Base-by-base conservation (phyloP, 2,797 vertebrate genomes). In the Amphiprion clarkii region DNA sequence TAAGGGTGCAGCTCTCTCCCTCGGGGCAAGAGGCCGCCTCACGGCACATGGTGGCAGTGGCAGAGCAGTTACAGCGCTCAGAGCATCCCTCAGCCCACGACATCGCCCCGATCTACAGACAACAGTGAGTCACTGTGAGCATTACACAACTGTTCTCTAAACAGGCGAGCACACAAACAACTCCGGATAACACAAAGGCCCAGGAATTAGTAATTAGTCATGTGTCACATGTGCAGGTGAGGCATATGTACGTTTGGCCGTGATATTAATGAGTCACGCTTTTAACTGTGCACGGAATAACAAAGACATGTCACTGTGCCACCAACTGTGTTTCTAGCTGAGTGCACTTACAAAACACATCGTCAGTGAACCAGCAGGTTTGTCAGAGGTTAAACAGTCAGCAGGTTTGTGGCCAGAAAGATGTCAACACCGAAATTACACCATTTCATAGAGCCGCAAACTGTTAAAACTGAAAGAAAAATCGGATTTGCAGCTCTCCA, bases 1-100 rank as follows among this genome's bases (percentile, higher is more conserved):
- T 92, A 56, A 86, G 77, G 86, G 87, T 81, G 88, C 76, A 92
- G 82, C 70, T 74, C 31, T 82, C 25, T 56, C 87, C 90, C 87
- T 89, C 21, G 0, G 79, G 90, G 88, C 77, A 88, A 44, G 70
- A 87, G 54, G 75, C 71, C 60, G 83, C 33, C 83, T 83, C 71
- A 66, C 82, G 88, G 61, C 0, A 39, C 70, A 83, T 42, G 33
- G 64, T 66, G 63, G 60, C 74, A 61, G 79, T 33, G 55, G 78
- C 25, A 58, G 80, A 82, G 78, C 81, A 89, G 71, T 59, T 82
- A 62, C 81, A 90, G 29, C 8, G 69, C 69, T 86, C 55, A 33
- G 71, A 89, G 79, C 90, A 93, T 74, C 85, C 83, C 44, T 83
- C 74, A 52, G 58, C 46, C 78, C 67, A 83, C 3, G 6, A 60